These are phyloP conservation scores for Trigoniulus corallinus DNA, from an alignment of 1,140 invertebrate genomes.

Conservation along the genomic window DNA sequence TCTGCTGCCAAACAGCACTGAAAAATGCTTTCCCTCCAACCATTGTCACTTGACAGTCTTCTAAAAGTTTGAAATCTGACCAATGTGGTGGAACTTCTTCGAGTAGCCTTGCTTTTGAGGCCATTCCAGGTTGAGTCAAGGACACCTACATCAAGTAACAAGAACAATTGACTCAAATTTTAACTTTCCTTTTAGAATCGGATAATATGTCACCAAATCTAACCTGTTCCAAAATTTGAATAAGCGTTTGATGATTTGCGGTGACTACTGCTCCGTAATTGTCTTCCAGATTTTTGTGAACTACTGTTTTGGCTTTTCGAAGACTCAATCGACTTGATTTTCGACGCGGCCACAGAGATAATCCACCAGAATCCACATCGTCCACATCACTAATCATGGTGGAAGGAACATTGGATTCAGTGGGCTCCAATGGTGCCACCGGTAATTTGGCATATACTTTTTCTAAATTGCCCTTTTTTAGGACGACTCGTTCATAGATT, in stretches of 20 bases:
- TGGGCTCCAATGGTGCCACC: not conserved
- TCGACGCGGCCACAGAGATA: not conserved
- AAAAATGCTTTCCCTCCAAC: not conserved
- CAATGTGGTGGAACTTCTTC: not conserved
- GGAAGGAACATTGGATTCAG: not conserved
- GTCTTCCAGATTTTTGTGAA: slow-evolving; percentile 64
- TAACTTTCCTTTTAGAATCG: too few relatives aligned
- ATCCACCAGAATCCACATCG: not conserved
- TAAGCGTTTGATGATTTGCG: slow-evolving; percentile 71
- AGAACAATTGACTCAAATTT: not conserved
- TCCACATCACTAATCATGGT: not conserved
- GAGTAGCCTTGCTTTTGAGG: not conserved
- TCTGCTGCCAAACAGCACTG: not conserved
- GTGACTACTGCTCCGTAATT: slow-evolving; percentile 73
- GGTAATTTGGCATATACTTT: slow-evolving; percentile 3
- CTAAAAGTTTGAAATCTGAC: not conserved
- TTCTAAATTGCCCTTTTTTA: slow-evolving; percentile 1
- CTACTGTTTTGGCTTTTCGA: slow-evolving; percentile 53
- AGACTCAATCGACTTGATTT: slow-evolving; percentile 39
- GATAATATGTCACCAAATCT: not conserved
- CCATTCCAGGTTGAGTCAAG: not conserved
- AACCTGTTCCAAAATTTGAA: slow-evolving; percentile 43
- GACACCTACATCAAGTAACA: not conserved
- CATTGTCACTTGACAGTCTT: not conserved
- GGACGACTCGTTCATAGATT: not conserved